These are phyloP conservation scores for Bagarius yarrelli DNA, from an alignment of 2,113 vertebrate genomes.

Conservation along the genomic window DNA sequence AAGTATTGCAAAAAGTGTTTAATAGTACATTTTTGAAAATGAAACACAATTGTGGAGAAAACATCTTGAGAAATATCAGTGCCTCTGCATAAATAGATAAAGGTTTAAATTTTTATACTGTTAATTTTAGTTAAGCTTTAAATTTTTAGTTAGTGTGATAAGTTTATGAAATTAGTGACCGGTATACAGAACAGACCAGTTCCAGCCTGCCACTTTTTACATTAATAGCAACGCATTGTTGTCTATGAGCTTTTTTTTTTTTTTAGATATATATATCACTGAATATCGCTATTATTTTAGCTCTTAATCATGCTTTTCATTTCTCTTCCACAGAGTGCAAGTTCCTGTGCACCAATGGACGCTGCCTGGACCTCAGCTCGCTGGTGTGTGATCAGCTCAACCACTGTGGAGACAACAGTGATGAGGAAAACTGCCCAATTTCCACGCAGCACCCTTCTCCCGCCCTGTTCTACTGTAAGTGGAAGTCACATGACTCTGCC, in stretches of 20 bases:
- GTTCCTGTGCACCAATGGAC: slow-evolving; percentile 96
- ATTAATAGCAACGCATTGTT: neutral
- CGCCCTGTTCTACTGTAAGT: slow-evolving; percentile 92
- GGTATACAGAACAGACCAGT: neutral
- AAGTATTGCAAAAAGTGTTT: neutral
- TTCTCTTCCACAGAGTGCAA: slow-evolving; percentile 85
- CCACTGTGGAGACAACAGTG: slow-evolving; percentile 96
- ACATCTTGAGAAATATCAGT: neutral
- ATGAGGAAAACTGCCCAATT: slow-evolving; percentile 93
- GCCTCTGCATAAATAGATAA: neutral
- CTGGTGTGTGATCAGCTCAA: slow-evolving; percentile 96
- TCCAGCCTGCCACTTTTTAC: neutral
- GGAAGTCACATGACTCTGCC: neutral
- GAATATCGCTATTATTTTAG: no score
- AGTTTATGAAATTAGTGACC: neutral
- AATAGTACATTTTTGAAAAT: neutral
- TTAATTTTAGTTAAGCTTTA: neutral
- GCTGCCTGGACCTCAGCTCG: slow-evolving; percentile 91
- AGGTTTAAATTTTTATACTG: neutral
- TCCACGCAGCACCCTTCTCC: slow-evolving; percentile 93
- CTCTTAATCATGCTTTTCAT: slow-evolving; percentile 3
- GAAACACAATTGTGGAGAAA: no score
- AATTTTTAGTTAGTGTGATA: no score
- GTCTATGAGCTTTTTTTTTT: neutral
- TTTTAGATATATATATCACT: no score